These are phyloP conservation scores for Gymnocephalus cernua DNA, from an alignment of 2,113 vertebrate genomes.

Conservation along the genomic window DNA sequence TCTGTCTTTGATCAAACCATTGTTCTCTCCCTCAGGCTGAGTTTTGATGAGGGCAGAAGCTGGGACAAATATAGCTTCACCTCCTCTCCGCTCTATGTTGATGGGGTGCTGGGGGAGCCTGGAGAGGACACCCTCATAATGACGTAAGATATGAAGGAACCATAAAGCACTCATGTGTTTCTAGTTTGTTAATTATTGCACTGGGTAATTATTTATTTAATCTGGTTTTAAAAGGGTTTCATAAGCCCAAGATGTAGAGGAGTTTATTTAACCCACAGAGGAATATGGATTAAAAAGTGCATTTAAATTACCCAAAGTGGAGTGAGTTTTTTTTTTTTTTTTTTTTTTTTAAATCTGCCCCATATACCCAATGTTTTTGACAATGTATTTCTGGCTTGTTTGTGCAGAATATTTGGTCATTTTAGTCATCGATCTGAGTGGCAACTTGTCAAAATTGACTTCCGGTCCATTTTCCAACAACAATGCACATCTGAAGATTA, in stretches of 20 bases:
- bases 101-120: slow-evolving; percentile 93
- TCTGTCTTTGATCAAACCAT: slow-evolving; percentile 58
- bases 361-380: slow-evolving; percentile 6
- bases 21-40: slow-evolving; percentile 86
- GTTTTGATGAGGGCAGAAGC: slow-evolving; percentile 94
- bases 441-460: slow-evolving; percentile 96
- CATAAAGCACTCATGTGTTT: slow-evolving; percentile 22
- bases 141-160: slow-evolving; percentile 88
- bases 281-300: slow-evolving; percentile 24
- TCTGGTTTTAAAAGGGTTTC: slow-evolving; percentile 35
- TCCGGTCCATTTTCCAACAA: slow-evolving; percentile 91
- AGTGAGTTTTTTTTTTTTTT: neutral
- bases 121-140: slow-evolving; percentile 96
- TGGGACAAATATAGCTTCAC: slow-evolving; percentile 97
- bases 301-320: neutral
- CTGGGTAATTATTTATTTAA: slow-evolving; percentile 44
- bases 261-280: slow-evolving; percentile 12
- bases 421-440: slow-evolving; percentile 96
- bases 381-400: slow-evolving; percentile 25
- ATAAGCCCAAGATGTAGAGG: slow-evolving; percentile 5
- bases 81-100: slow-evolving; percentile 93
- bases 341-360: neutral
- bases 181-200: slow-evolving; percentile 39
- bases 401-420: slow-evolving; percentile 91
- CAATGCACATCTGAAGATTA: slow-evolving; percentile 90